Evolutionary conservation across 1,140 invertebrate species (phyloP).

Genomic region (Caenorhabditis latens): DNA sequence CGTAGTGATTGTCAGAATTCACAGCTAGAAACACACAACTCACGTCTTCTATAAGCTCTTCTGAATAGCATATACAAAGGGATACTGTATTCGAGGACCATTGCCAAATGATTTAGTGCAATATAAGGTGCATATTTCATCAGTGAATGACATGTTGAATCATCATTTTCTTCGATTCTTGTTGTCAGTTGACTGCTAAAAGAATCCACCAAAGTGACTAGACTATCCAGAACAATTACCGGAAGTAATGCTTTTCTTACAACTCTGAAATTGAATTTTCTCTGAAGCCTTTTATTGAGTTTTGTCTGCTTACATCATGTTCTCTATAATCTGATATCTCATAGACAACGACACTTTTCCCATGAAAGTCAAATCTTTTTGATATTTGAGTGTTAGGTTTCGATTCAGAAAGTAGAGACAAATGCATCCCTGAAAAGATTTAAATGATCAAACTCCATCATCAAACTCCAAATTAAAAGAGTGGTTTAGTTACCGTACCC

Average conservation of each 20-base stretch:
- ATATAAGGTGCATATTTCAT: slow-evolving; percentile 18
- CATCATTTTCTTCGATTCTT: background rate
- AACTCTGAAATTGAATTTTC: background rate
- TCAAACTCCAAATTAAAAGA: background rate
- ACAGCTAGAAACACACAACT: background rate
- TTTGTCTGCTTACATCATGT: slow-evolving; percentile 35
- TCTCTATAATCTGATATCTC: slow-evolving; percentile 45
- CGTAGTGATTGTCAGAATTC: too few species aligned
- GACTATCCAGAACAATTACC: slow-evolving; percentile 12
- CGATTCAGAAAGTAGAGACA: slow-evolving; percentile 9
- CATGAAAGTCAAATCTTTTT: slow-evolving; percentile 20
- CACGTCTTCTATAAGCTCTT: slow-evolving; percentile 6
- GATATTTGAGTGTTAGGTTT: slow-evolving; percentile 5
- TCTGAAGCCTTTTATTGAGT: background rate
- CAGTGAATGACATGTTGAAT: background rate
- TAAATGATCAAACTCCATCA: background rate
- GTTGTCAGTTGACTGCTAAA: slow-evolving; percentile 7
- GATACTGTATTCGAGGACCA: slow-evolving; percentile 33
- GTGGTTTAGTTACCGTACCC: background rate
- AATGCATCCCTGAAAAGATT: slow-evolving; percentile 35
- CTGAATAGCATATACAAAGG: slow-evolving; percentile 34
- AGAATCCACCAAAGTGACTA: slow-evolving; percentile 4
- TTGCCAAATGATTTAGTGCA: background rate
- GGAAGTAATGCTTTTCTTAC: slow-evolving; percentile 34
- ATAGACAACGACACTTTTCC: slow-evolving; percentile 50